Base-by-base conservation (phyloP, 2,888 invertebrate genomes). In the Argyresthia goedartella region DNA sequence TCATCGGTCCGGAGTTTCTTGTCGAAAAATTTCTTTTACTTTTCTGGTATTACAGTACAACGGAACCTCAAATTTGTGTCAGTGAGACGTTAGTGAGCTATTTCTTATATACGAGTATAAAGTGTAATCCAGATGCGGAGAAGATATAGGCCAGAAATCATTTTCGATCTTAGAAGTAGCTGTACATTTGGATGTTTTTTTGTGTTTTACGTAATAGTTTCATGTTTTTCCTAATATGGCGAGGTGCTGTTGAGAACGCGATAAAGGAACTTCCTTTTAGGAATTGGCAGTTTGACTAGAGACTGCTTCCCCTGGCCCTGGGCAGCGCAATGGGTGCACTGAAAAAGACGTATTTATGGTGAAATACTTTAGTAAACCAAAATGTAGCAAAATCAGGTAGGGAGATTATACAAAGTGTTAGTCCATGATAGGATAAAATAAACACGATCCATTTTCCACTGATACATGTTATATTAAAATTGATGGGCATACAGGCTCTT, bases 241-340 rank as follows among this genome's bases (percentile, higher is more conserved):
- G 80, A 80, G 11, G 70, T 69, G 33, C 58, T 62, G 49, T 71
- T 74, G 55, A 62, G 60, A 53, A 81, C 25, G 36, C 80, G 76
- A 52, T 66, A 69, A 13, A 77, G 57, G 57, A 60, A 71, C 66
- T 67, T 79, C 54, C 75, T 71, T 53, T 66, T 71, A 16, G 82
- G 80, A 42, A 73, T 56, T 41, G 62, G 52, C n/a, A 76, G 48
- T 74, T 76, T 81, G 39, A 9, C 50, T 54, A 11, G 3, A 11
- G 61, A 57, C 25, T 54, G 54, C 41, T 57, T 55, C 52, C 64
- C 67, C 48, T 62, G 39, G 39, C 11, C 4, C 39, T 39, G 39
- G 39, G 39, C 39, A 8, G 39, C 65, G 59, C 78, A 78, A 52
- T 58, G 60, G 11, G 65, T 63, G 61, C 81, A 80, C 80, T 81